Evolutionary conservation across 2,888 invertebrate species (phyloP).

Genomic region (Abscondita cerata): DNA sequence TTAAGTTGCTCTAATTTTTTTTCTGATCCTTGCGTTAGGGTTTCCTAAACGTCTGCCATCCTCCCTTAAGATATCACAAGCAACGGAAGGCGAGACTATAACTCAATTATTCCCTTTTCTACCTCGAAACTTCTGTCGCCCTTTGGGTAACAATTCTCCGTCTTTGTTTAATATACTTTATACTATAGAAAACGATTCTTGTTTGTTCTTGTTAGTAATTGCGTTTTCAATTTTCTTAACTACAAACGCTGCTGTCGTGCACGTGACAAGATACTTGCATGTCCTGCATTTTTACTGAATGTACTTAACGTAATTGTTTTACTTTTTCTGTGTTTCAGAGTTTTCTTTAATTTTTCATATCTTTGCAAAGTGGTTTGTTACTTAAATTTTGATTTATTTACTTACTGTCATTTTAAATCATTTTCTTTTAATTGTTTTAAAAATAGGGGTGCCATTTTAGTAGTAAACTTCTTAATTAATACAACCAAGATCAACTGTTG

Average conservation of each 20-base stretch:
- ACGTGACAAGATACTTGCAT: conserved; percentile 14
- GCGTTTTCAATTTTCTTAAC: conserved; percentile 26
- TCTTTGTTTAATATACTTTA: conserved; percentile 20
- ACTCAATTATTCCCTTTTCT: conserved; percentile 57
- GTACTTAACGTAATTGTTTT: conserved; percentile 15
- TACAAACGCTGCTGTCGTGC: conserved; percentile 15
- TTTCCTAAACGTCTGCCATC: conserved; percentile 27
- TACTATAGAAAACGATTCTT: conserved; percentile 26
- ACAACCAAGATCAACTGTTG: too few species aligned
- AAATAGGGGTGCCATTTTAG: too few species aligned
- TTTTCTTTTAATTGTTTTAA: too few species aligned
- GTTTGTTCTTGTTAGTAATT: conserved; percentile 33
- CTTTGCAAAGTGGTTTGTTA: too few species aligned
- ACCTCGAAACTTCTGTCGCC: conserved; percentile 45
- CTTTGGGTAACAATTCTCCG: conserved; percentile 21
- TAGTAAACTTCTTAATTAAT: too few species aligned
- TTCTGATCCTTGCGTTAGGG: conserved; percentile 23
- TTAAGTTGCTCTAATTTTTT: background rate
- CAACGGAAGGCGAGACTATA: conserved; percentile 55
- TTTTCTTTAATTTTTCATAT: background rate
- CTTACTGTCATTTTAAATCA: too few species aligned
- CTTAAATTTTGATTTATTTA: too few species aligned
- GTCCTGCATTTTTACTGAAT: conserved; percentile 6
- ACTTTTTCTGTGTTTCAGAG: background rate
- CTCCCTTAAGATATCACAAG: conserved; percentile 49